Evolutionary conservation across 2,113 vertebrate genomes (phyloP).

Genomic region (Nothocercus julius): DNA sequence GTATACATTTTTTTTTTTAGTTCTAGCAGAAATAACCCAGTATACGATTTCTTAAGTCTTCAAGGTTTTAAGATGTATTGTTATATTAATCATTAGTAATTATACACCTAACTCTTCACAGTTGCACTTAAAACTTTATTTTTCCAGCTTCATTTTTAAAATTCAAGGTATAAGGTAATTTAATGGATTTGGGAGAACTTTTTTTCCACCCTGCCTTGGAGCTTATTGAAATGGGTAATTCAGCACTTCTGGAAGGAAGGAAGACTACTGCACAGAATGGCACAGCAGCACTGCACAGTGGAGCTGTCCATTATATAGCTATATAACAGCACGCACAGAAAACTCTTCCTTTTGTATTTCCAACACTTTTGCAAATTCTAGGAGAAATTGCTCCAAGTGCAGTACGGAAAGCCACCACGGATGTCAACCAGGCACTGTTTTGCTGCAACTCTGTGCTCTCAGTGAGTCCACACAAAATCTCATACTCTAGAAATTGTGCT

Average conservation of each 20-base stretch:
- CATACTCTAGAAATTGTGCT: neutral
- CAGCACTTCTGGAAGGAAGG: conserved; percentile 23
- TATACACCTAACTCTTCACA: neutral
- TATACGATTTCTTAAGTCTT: neutral
- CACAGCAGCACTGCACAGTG: neutral
- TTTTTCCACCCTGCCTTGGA: neutral
- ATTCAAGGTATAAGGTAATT: neutral
- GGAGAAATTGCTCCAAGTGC: neutral
- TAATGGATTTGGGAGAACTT: neutral
- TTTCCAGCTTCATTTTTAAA: conserved; percentile 1
- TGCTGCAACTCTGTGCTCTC: neutral
- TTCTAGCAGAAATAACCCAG: neutral
- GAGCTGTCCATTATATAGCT: neutral
- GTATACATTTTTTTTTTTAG: neutral
- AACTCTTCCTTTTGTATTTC: neutral
- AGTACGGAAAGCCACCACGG: neutral
- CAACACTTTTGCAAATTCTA: neutral
- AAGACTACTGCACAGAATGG: neutral
- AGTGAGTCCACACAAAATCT: neutral
- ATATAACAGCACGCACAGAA: neutral
- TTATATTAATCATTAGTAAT: conserved; percentile 4
- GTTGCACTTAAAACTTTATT: neutral
- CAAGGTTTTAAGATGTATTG: neutral
- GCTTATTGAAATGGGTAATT: neutral
- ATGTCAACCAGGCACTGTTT: neutral